Conservation (phyloP, 2,797 vertebrate genomes). For the Delichon dasypus region DNA sequence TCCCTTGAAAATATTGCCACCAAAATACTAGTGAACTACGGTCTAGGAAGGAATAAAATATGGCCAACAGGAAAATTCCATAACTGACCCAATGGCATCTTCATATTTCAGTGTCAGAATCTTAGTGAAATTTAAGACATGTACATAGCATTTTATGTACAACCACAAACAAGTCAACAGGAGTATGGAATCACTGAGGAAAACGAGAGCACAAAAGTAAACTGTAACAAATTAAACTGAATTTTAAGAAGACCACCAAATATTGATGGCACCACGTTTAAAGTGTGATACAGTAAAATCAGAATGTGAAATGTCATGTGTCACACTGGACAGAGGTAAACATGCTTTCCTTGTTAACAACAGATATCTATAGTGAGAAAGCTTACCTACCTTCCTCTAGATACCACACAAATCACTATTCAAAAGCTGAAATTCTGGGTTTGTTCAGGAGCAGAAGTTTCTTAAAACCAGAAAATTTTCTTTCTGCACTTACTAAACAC, state of each 20-base stretch:
- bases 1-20: neutral
- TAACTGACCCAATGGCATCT: neutral
- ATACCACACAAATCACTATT: neutral
- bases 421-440: neutral
- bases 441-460: neutral
- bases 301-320: neutral
- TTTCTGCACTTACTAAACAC: neutral
- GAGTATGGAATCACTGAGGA: neutral
- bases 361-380: neutral
- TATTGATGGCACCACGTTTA: neutral
- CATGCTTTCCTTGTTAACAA: neutral
- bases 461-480: neutral
- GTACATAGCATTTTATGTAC: neutral
- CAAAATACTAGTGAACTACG: neutral
- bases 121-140: neutral
- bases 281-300: neutral
- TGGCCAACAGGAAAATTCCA: neutral
- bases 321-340: neutral
- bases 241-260: neutral
- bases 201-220: neutral
- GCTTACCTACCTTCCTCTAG: neutral
- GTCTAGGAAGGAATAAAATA: neutral
- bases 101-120: neutral
- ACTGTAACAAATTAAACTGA: neutral
- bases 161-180: neutral